Evolutionary conservation across 2,797 vertebrate genomes (phyloP), one percentile per base, ranked within the genome.

Genomic region (Periparus ater): DNA sequence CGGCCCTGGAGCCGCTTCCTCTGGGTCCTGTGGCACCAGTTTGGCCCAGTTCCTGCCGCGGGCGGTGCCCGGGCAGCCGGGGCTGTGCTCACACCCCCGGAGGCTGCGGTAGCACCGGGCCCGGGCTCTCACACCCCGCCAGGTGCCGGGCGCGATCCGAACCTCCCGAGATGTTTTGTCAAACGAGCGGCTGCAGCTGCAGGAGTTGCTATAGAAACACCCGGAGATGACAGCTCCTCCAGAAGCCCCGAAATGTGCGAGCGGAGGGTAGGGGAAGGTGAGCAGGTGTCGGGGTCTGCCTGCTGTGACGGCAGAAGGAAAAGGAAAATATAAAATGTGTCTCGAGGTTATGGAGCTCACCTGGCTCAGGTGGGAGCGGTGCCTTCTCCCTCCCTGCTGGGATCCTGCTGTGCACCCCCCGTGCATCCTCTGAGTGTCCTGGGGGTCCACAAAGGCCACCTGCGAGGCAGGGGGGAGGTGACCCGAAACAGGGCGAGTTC

Each of bases 121-220:
- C 73, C 0, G 7, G 0, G 42, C 7, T 51, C 78, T 32, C 77
- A 1, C 1, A 30, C 4, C 3, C 63, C 8, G 4, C 2, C 9
- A 57, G 94, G 92, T 66, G 92, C 77, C 3, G 50, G 67, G 45
- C 18, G 62, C 82, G 27, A 13, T 22, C 94, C 2, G 51, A 79
- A 13, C 44, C 40, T 51, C 67, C 4, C 66, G 21, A 6, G 89
- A 0, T 1, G 26, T 21, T 32, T 11, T 81, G 92, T 38, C 22
- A 71, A n/a, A 78, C 0, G 11, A 89, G 80, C 3, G 11, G 53
- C 38, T 2, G 38, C 83, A 89, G 91, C 91, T 80, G 85, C 15
- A 84, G 47, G 34, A 40, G 94, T 96, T 96, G 96, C 96, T 77
- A 94, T 96, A 94, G 96, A 94, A 95, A 96, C 95, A 71, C 53